A percentile compares a stretch with the other conserved stretches of the same genome.
phyloP scores from a whole-genome alignment of 2,888 invertebrate genomes.

The Tenodera sinensis region DNA sequence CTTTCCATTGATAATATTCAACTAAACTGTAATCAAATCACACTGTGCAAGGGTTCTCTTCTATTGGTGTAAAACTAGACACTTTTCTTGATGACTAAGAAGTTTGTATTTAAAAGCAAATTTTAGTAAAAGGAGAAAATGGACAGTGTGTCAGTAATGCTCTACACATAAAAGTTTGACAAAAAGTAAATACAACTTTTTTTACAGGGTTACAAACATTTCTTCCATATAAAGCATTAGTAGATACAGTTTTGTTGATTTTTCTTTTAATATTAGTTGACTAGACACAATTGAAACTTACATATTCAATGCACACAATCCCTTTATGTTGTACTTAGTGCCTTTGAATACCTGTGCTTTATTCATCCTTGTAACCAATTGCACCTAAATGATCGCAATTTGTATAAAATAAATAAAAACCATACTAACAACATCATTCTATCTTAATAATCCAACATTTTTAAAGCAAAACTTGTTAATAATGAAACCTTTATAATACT shows the following conservation, averaged over 20 bases:
- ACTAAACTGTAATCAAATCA: conserved; percentile 28
- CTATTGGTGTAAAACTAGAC: conserved; percentile 17
- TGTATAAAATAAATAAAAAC: no score
- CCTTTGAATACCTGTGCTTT: not conserved
- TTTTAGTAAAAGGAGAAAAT: not conserved
- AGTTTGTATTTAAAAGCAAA: not conserved
- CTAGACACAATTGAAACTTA: not conserved
- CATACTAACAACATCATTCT: no score
- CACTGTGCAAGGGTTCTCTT: conserved; percentile 21
- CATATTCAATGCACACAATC: not conserved
- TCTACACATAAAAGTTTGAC: not conserved
- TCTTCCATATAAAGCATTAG: not conserved
- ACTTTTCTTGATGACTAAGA: conserved; percentile 10
- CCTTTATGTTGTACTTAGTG: not conserved
- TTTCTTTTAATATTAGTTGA: not conserved
- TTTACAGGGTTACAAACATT: not conserved
- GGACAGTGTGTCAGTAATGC: not conserved
- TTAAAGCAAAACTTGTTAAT: no score
- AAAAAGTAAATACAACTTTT: not conserved
- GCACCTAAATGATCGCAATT: not conserved
- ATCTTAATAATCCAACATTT: no score
- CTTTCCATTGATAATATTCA: conserved; percentile 29
- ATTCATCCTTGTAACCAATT: not conserved
- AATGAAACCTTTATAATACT: no score
- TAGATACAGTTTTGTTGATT: not conserved